A percentile compares a stretch with the other conserved stretches of the same genome.
Evolutionary conservation across 2,113 vertebrate species (phyloP).

Genomic region (Dendrocopos noguchii): DNA sequence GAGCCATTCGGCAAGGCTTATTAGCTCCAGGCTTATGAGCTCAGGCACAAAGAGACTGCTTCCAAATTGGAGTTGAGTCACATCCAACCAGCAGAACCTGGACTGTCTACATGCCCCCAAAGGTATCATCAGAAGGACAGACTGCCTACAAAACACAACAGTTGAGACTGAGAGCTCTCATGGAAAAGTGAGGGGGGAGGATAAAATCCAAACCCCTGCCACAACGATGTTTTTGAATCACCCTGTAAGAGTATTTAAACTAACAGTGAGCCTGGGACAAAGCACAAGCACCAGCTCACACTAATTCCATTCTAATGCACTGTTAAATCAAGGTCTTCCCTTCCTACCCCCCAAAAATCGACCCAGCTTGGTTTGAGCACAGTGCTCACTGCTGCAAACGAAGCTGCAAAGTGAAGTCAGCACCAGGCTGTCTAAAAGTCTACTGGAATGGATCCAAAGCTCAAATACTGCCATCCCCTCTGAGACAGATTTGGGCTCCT

Average conservation of each 20-base stretch:
- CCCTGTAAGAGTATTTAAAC: background rate
- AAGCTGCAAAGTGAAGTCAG: constrained; percentile 18
- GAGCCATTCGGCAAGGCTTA: background rate
- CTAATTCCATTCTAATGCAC: background rate
- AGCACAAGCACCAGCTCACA: background rate
- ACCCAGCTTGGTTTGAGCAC: background rate
- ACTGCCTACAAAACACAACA: background rate
- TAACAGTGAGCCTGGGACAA: background rate
- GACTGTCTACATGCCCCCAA: background rate
- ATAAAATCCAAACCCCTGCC: background rate
- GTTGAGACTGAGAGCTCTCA: background rate
- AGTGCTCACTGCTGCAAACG: background rate
- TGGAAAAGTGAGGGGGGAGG: background rate
- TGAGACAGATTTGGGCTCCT: constrained; percentile 62
- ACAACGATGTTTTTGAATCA: rapidly evolving
- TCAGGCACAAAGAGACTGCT: background rate
- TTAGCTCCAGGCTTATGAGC: background rate
- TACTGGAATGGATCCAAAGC: constrained; percentile 73
- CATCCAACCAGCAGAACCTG: background rate
- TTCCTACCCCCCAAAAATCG: background rate
- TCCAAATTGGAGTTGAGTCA: background rate
- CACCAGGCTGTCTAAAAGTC: constrained; percentile 53
- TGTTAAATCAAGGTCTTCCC: background rate
- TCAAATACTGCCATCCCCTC: constrained; percentile 54
- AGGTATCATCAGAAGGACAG: background rate